Percentiles rank a stretch among this genome's conserved stretches.
Evolutionary conservation across 2,888 invertebrate species (phyloP).

Genomic region (Sphaerophoria rueppellii): DNA sequence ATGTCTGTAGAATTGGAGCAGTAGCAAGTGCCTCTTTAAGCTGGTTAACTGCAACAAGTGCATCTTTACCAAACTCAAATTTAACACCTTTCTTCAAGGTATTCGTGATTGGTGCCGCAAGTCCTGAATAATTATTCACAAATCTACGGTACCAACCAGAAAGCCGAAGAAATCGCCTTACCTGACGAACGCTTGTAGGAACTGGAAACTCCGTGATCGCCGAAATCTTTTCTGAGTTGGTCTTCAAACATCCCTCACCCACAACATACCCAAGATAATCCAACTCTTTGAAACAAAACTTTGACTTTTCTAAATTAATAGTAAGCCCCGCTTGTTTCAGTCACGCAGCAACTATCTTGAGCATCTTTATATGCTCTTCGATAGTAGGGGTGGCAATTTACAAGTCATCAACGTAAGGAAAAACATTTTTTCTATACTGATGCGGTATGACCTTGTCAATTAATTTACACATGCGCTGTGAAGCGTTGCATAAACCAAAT

Average conservation of each 20-base stretch:
- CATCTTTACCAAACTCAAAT: neutral
- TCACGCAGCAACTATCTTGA: too few relatives aligned
- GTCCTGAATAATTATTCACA: neutral
- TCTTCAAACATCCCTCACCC: conserved; percentile 1
- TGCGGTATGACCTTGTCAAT: neutral
- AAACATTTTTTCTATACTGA: neutral
- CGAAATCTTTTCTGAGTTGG: neutral
- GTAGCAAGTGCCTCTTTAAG: neutral
- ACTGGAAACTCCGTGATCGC: neutral
- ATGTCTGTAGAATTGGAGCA: neutral
- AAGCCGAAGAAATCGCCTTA: neutral
- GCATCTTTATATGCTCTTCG: neutral
- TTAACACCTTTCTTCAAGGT: neutral
- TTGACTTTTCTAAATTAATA: too few relatives aligned
- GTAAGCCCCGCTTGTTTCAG: too few relatives aligned
- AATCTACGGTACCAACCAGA: neutral
- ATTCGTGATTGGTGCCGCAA: conserved; percentile 1
- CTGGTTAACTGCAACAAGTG: neutral
- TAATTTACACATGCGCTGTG: neutral
- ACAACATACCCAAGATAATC: too few relatives aligned
- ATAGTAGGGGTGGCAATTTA: conserved; percentile 4
- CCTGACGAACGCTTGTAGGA: neutral
- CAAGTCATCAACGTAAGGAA: conserved; percentile 1
- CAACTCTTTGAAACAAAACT: too few relatives aligned
- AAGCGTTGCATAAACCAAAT: too few relatives aligned